Base-by-base conservation (phyloP, 2,888 invertebrate species). In the Pristionchus japonicus region DNA sequence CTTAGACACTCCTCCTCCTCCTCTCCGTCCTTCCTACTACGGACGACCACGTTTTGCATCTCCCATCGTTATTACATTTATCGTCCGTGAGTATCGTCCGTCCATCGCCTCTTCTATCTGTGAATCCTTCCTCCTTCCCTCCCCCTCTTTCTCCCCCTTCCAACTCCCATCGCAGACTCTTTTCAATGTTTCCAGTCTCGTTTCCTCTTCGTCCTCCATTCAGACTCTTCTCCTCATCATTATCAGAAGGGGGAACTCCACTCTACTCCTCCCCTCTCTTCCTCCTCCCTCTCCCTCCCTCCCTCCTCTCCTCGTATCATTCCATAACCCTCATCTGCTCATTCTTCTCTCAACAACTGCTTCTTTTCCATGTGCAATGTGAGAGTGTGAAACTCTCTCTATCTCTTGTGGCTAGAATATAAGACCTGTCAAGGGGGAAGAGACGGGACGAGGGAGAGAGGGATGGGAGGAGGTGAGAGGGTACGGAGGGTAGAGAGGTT, bases 351-450 rank as follows among this genome's bases (percentile, higher is more conserved):
- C 74, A 74, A 74, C 74, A 74, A 74, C 74, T 52, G 49, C 49
- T 82, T 82, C 82, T 52, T 82, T 27, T 80, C 80, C 80, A 49
- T 80, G 47, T 80, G 49, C 80, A 49, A 49, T 80, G 27, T n/a
- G 27, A 80, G 80, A 80, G 43, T 49, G 80, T 74, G 74, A 74
- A 74, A 74, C 47, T 80, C 80, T 67, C 70, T 86, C 64, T 74
- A 20, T 87, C 67, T 84, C 67, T 67, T 83, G 31, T 40, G 31
- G 47, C 84, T 9, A n/a, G 84, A 47, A 49, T 40, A 31, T 64
- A 52, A 67, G 43, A 86, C 40, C 43, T 40, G 49, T 43, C 67
- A 47, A 40, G 67, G 86, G 86, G 47, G 86, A 47, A 31, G 43
- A 40, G 43, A 47, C 23, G 34, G 85, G 85, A 57, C 2, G 85